Base-by-base conservation (phyloP, 1,140 invertebrate genomes). In the Drosophila gunungcola region DNA sequence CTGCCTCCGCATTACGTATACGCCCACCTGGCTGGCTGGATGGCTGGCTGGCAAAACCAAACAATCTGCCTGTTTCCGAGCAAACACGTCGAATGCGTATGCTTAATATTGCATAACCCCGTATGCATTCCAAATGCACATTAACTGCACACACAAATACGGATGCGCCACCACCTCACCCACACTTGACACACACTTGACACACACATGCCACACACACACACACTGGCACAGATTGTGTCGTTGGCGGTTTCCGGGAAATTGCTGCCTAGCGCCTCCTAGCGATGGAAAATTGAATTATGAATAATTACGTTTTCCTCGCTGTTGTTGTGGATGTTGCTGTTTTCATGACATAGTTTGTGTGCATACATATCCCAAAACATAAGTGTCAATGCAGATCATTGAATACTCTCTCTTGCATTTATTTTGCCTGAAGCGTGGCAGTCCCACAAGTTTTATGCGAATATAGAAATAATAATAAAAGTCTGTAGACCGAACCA, bases 51-150 rank as follows among this genome's bases (percentile, higher is more conserved):
- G 57, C 39, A 25, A 43, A 39, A 36, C 41, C 51, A 55, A 70
- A 70, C 64, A 70, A 39, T 13, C 64, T 11, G 42, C 27, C 43
- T 39, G 45, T 51, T 49, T 27, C 63, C 63, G n/a, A n/a, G 46
- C 75, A 88, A 88, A 83, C 76, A 86, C 53, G 62, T 52, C 58
- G 74, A 57, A 65, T 80, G 60, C 75, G 84, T 89, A 67, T 83
- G 79, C 80, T 89, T 77, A 83, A 89, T 89, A 89, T 89, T 89
- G 76, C 79, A 89, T 88, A 89, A 55, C 70, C 67, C 60, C 70
- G 56, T 62, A 73, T 83, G 83, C 84, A 86, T 88, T 81, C 84
- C 79, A 77, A 88, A 89, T 76, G 84, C 83, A 83, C 83, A 86
- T 86, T 86, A 86, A 86, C 83, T 88, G 62, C 70, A 85, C 64